Base-by-base conservation (phyloP, 2,797 vertebrate genomes). In the Poeciliopsis infans region DNA sequence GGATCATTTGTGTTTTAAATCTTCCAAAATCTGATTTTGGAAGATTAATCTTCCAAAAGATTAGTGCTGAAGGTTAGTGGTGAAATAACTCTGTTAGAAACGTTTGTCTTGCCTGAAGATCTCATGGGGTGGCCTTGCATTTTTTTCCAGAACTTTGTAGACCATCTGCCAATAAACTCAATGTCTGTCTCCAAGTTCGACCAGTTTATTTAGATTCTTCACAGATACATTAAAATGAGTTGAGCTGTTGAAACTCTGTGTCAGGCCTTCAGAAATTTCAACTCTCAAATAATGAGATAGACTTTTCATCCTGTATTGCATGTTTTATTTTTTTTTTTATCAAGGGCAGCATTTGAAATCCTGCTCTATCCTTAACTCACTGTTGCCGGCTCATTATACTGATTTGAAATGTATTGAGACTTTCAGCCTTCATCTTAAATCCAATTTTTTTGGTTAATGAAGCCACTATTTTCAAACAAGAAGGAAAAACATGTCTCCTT, bases 201-300 rank as follows among this genome's bases (percentile, higher is more conserved):
- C 79, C 86, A 84, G 81, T 85, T 84, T 87, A 87, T 81, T 80
- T 53, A 25, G 71, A 79, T 77, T 85, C 74, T 70, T 80, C 20
- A 0, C 68, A 61, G 72, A 75, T 80, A 69, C 76, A 20, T 77
- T 81, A 49, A 20, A 74, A 77, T 79, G 69, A 84, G 83, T 59
- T 79, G 74, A 80, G 70, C 81, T 82, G 83, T 88, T 82, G 84
- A 85, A 55, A 39, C 75, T 79, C 69, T 77, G 41, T 82, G 70
- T 61, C 49, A 85, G 75, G 78, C 69, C 82, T 90, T 89, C 76
- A 79, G 70, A 87, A 86, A 69, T 25, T 85, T 87, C 80, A 87
- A 82, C 72, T 83, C 61, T 76, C 69, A 78, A 79, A 79, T 39
- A 28, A 28, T 57, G 74, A 79, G 83, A 85, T 79, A 47, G 11